Evolutionary conservation across 2,888 invertebrate species (phyloP), one percentile per base, ranked within the genome.

Genomic region (Physocephala rufipes): DNA sequence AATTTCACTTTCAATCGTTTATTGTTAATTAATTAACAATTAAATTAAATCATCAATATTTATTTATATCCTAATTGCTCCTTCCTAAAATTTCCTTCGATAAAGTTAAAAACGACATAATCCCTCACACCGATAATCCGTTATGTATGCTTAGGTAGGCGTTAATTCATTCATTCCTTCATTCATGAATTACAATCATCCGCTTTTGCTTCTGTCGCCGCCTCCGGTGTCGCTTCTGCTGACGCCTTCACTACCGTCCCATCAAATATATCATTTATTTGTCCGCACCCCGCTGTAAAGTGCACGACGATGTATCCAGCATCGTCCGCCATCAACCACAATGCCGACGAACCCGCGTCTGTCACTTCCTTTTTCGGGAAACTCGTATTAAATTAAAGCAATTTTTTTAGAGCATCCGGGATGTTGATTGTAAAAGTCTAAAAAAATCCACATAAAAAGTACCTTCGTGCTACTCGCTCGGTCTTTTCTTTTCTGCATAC

Each of bases 171-270:
- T 4, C 53, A 66, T n/a, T 43, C 66, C 45, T 26, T 26, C 28
- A 66, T 21, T 43, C n/a, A n/a, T n/a, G n/a, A n/a, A n/a, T n/a
- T n/a, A n/a, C n/a, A n/a, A n/a, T 19, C 53, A 36, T 66, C 36
- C 55, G 43, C 55, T 28, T 53, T 19, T 43, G 30, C 61, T 21
- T 49, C 36, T 61, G 80, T 78, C 78, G n/a, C n/a, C n/a, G n/a
- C n/a, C n/a, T n/a, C n/a, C n/a, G n/a, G n/a, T n/a, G n/a, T n/a
- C n/a, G n/a, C n/a, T n/a, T n/a, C n/a, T n/a, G n/a, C n/a, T n/a
- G n/a, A n/a, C n/a, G n/a, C n/a, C n/a, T n/a, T n/a, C n/a, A n/a
- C n/a, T n/a, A n/a, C n/a, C n/a, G n/a, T n/a, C n/a, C n/a, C n/a
- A n/a, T n/a, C n/a, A n/a, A n/a, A n/a, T n/a, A n/a, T n/a, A n/a